These are phyloP conservation scores for Phalanger gymnotis DNA, from an alignment of 2,797 vertebrate genomes.

Conservation along the genomic window DNA sequence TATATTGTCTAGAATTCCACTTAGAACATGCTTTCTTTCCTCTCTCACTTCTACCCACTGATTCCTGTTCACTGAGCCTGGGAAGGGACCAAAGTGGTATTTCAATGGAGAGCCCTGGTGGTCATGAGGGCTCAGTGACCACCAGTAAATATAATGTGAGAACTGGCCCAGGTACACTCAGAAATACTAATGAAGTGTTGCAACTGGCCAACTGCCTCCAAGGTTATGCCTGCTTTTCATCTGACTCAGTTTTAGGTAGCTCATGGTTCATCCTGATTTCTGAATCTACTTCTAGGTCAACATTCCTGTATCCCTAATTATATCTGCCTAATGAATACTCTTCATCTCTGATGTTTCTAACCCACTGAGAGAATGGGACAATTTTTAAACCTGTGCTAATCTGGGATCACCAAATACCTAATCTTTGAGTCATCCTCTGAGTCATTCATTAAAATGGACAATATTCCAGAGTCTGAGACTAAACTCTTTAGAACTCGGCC, in stretches of 20 bases:
- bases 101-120: neutral
- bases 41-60: neutral
- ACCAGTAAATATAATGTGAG: neutral
- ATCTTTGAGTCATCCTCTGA: neutral
- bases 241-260: neutral
- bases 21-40: neutral
- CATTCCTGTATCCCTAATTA: neutral
- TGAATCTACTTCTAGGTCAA: neutral
- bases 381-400: neutral
- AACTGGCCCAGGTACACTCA: neutral
- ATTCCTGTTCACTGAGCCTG: neutral
- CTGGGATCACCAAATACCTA: neutral
- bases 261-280: neutral
- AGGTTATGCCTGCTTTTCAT: neutral
- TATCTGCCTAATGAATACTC: neutral
- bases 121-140: neutral
- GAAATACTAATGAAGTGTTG: neutral
- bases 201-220: neutral
- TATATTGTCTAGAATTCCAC: neutral
- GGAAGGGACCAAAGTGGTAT: neutral
- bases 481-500: neutral
- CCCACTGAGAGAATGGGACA: conserved; percentile 13
- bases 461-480: neutral
- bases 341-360: neutral
- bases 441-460: neutral